Percentiles rank a stretch among this genome's conserved stretches.
Conservation (phyloP, 2,797 vertebrate species). For the Nothura maculosa region DNA sequence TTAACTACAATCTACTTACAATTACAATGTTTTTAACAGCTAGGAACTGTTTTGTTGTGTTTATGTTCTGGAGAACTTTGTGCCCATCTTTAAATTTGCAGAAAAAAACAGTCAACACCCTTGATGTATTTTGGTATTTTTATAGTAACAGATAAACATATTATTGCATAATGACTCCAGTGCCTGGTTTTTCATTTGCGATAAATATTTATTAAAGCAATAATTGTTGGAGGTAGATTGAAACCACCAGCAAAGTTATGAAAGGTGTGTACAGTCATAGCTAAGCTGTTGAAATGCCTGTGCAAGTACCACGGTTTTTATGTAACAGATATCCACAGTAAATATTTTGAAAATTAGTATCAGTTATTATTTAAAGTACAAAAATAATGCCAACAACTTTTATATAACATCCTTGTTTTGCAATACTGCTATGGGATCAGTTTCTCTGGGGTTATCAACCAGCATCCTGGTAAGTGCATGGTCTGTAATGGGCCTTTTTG, state of each 20-base stretch:
- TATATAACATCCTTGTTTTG: not conserved
- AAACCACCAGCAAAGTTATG: constrained; percentile 20
- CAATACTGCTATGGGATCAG: not conserved
- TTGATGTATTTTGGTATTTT: not conserved
- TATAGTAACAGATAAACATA: not conserved
- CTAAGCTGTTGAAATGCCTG: constrained; percentile 6
- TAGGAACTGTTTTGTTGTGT: not conserved
- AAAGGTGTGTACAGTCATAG: constrained; percentile 9
- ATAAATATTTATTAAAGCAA: not conserved
- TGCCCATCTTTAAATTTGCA: not conserved
- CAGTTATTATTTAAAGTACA: not conserved
- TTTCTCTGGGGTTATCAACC: not conserved
- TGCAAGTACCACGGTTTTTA: not conserved
- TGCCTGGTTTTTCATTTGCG: not conserved
- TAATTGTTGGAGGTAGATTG: not conserved
- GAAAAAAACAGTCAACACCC: not conserved
- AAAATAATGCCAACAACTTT: not conserved
- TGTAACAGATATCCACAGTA: not conserved
- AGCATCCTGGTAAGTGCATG: not conserved
- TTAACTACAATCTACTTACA: not conserved
- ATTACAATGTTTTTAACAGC: not conserved
- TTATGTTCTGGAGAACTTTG: not conserved
- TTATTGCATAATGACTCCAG: not conserved
- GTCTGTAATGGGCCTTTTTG: not conserved
- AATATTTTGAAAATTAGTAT: not conserved